phyloP scores from a whole-genome alignment of 1,140 invertebrate species.

The Thrips palmi region DNA sequence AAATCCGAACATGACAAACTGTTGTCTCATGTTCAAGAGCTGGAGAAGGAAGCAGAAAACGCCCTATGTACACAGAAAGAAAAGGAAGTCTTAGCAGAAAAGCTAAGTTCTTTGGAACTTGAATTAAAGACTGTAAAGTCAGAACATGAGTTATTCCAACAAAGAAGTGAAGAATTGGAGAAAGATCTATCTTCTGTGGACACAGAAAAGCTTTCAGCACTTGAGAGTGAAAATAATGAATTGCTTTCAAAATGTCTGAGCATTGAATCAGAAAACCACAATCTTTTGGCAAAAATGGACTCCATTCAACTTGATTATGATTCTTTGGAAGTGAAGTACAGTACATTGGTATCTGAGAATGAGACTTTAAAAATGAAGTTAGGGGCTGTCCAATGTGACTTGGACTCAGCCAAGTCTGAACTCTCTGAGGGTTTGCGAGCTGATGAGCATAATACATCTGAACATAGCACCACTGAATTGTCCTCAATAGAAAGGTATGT shows the following conservation, averaged over 20 bases:
- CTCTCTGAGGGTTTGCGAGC: no score
- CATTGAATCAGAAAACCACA: background rate
- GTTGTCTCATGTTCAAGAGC: background rate
- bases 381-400: no score
- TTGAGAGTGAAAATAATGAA: constrained; percentile 1
- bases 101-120: background rate
- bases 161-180: background rate
- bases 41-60: constrained; percentile 3
- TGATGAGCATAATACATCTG: no score
- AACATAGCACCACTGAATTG: no score
- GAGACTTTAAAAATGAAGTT: no score
- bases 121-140: constrained; percentile 1
- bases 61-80: constrained; percentile 7
- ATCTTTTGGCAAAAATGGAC: constrained; percentile 6
- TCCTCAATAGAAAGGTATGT: no score
- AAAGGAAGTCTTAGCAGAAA: constrained; percentile 5
- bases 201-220: background rate
- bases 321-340: background rate
- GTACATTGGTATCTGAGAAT: background rate
- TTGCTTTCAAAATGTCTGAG: background rate
- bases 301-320: constrained; percentile 3
- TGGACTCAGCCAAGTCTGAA: no score
- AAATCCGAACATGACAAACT: background rate
- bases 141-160: background rate
- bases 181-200: background rate